Base-by-base conservation (phyloP, 1,140 invertebrate genomes). In the Yoshiicerus persimilis region DNA sequence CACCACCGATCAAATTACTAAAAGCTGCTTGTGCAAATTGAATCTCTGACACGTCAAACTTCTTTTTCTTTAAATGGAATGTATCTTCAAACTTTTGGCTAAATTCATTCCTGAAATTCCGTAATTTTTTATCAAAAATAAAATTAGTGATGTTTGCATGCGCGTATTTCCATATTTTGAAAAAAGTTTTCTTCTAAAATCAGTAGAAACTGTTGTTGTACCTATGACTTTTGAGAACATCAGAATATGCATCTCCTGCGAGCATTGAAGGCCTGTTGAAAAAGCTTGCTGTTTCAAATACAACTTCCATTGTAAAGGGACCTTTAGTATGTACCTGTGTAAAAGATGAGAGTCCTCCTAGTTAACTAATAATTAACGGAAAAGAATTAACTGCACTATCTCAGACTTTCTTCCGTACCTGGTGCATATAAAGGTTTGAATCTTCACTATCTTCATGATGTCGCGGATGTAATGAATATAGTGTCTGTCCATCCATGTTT, bases 1-100 rank as follows among this genome's bases (percentile, higher is more conserved):
- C 96, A 1, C 98, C 96, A 1, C 99, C 99, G 13, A 99, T 91
- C 95, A 99, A 95, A 93, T 99, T 99, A 85, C 98, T 98, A 32
- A 99, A 93, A 0, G 96, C 96, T 87, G 97, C 95, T 92, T 97
- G 95, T 0, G 98, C 98, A 93, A 99, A 97, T 5, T 93, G 91
- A 39, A 97, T 94, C 89, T 97, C 95, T 25, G 95, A 94, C 0
- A 93, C 92, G 6, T 93, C 92, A 91, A 95, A 98, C 1, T 95
- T 95, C 92, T 97, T 97, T 9, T 94, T 92, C 84, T 92, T 92
- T 34, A 97, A 92, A 56, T 94, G 93, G 91, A 97, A 97, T 1
- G 94, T 95, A 13, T 94, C 93, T 90, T 97, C 96, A 92, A 97
- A 97, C 36, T 95, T 95, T 13, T 94, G 91, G 56, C 95, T 93